These are phyloP conservation scores for Epizoanthus rinbou DNA, from an alignment of 92 coral and sea anemone species.

Conservation along the genomic window DNA sequence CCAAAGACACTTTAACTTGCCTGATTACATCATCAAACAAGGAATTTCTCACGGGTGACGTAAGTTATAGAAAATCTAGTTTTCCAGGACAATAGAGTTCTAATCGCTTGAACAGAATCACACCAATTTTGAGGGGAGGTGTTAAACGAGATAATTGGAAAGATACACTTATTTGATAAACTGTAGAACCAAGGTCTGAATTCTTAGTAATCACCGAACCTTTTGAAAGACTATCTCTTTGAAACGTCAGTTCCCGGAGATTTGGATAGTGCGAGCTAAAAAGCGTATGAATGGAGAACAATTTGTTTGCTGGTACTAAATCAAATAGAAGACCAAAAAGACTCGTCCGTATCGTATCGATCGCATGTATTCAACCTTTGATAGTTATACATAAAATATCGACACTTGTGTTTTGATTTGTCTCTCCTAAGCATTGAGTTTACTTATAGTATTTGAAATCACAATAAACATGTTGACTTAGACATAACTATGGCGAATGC, in stretches of 20 bases:
- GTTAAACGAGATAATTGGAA: not conserved
- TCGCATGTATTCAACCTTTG: too few species aligned
- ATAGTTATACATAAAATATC: not conserved
- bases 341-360: not conserved
- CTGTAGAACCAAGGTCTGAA: not conserved
- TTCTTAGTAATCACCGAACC: not conserved
- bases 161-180: not conserved
- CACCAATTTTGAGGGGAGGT: constrained; percentile 2
- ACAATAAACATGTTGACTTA: not conserved
- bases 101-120: constrained; percentile 1
- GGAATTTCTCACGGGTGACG: constrained; percentile 76
- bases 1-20: not conserved
- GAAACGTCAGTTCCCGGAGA: not conserved
- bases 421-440: not conserved
- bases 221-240: not conserved
- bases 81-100: not conserved
- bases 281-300: constrained; percentile 16
- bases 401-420: not conserved
- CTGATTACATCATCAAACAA: constrained; percentile 76
- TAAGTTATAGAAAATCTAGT: constrained; percentile 44
- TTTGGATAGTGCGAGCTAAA: not conserved
- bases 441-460: not conserved
- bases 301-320: not conserved
- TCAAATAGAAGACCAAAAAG: not conserved
- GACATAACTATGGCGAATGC: not conserved